Evolutionary conservation across 2,797 vertebrate genomes (phyloP), one percentile per base, ranked within the genome.

Genomic region (Neostethus bicornis): DNA sequence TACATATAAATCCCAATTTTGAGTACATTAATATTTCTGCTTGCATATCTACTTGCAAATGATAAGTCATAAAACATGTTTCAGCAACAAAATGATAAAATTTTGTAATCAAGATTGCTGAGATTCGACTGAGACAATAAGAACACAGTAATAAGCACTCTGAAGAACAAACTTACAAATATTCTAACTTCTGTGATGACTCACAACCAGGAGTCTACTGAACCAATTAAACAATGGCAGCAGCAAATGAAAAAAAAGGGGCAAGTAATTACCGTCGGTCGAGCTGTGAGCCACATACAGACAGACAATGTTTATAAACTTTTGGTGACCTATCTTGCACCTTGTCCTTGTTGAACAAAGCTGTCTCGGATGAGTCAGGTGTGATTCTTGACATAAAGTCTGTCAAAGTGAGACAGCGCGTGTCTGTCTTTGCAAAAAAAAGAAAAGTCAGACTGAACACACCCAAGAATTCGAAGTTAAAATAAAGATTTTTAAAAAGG

Each of bases 301-400:
- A 73, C 78, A 81, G 62, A 85, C 47, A 79, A 51, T 59, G 72
- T 71, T 75, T 56, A 66, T 66, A 73, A 77, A 79, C 84, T 74
- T 71, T 73, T 25, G 11, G 25, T 87, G 80, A 84, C 77, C 75
- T 24, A 57, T 57, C 57, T 59, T 62, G 54, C 31, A 49, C 23
- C 7, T 1, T 6, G 20, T 74, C 38, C 46, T n/a, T 31, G 51
- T 42, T 7, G 37, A 80, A 86, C 74, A 83, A 81, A 71, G 46
- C 66, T 42, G 78, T 83, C 84, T 86, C 43, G 1, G 7, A 60
- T 86, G 89, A 85, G 67, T 87, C 81, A 83, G 70, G 60, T 66
- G 49, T 59, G 39, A 61, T 50, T 25, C 46, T 51, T 54, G 41
- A 70, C 13, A 58, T 53, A 38, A 67, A 71, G 67, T 21, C 50